Percentiles rank a stretch among this genome's conserved stretches.
phyloP scores from a whole-genome alignment of 2,888 invertebrate genomes.

The Bimastos eiseni region DNA sequence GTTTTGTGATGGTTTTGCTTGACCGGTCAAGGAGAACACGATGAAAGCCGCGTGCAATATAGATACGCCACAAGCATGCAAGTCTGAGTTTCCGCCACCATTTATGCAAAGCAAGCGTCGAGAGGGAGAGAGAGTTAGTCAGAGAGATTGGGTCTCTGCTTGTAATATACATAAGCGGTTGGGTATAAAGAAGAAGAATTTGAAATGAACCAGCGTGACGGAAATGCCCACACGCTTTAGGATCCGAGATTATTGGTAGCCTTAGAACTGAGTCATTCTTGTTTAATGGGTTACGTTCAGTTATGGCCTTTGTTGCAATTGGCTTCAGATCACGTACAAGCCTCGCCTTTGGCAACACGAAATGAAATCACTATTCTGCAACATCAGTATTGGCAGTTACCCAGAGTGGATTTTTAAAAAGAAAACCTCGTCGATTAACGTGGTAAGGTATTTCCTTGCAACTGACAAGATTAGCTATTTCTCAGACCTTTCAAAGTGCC shows the following conservation, averaged over 20 bases:
- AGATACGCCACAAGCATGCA: neutral
- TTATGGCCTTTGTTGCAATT: neutral
- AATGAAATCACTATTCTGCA: neutral
- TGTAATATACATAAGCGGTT: too few species aligned
- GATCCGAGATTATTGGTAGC: neutral
- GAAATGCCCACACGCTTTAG: neutral
- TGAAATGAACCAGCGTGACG: neutral
- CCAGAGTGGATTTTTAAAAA: neutral
- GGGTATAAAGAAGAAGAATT: neutral
- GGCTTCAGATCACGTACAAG: neutral
- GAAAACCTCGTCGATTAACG: neutral
- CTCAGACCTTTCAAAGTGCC: too few species aligned
- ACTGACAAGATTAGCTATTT: too few species aligned
- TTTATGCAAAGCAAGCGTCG: neutral
- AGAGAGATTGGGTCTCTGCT: too few species aligned
- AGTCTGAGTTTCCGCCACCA: neutral
- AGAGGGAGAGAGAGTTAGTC: neutral
- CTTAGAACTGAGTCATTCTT: neutral
- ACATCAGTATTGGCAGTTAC: neutral
- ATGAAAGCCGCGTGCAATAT: neutral
- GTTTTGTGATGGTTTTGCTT: neutral
- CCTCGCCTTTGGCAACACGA: conserved; percentile 5
- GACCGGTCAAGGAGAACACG: neutral
- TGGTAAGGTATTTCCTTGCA: neutral
- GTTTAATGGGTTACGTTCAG: neutral